Base-by-base conservation (phyloP, 2,888 invertebrate species). In the Ophion ellenae region DNA sequence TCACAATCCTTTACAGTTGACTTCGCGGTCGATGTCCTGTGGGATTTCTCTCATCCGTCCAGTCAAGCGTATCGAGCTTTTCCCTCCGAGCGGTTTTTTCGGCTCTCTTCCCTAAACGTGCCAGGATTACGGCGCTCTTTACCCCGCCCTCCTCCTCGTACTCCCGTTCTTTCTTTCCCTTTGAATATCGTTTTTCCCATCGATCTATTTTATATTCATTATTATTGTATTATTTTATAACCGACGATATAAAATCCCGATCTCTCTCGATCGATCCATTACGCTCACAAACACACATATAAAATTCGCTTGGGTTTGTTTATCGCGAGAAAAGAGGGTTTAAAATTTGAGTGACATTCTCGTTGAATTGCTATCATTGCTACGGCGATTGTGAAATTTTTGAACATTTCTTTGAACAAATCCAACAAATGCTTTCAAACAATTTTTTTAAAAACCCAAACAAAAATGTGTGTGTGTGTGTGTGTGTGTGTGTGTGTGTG, bases 1-100 rank as follows among this genome's bases (percentile, higher is more conserved):
- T 80, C 67, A 80, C 80, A 80, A 77, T 86, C 83, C 80, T 80
- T 86, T 73, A 81, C 83, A 69, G 80, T 73, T 64, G 83, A 73
- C 85, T 83, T 86, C 64, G 45, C 57, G 59, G 24, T 24, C 69
- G 76, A 59, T 76, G 67, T 80, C 75, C 80, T 69, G 76, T 28
- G 83, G 85, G 69, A 77, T 80, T 80, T 57, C 69, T 80, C 71
- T 63, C 64, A 79, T 83, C 40, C 61, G 57, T 20, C n/a, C 71
- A 73, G 57, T 67, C 61, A 24, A 77, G 64, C 63, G 76, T 79
- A 40, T 71, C 40, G 20, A 74, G 81, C 45, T 74, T 45, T 78
- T 61, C 6, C 61, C 24, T 61, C 11, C 61, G 4, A 53, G 53
- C 14, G 53, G 53, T 14, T 53, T 53, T 53, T 53, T 53, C 53